Conservation (phyloP, 2,888 invertebrate species). For the Pristionchus mayeri region DNA sequence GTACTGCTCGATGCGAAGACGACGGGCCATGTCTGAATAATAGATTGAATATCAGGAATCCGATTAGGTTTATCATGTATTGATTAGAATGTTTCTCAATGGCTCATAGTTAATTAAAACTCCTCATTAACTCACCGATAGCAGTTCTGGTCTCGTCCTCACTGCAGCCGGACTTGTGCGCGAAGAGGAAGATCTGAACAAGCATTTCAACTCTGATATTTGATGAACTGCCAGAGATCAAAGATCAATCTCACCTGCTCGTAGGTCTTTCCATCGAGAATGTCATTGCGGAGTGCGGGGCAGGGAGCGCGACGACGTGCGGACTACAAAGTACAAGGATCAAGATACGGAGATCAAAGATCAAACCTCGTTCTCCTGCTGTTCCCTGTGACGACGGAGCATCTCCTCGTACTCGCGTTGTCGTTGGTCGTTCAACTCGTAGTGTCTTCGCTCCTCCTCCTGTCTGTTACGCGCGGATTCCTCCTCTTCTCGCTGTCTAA, state of each 20-base stretch:
- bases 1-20: constrained; percentile 18
- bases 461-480: not conserved
- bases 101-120: no score
- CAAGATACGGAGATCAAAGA: not conserved
- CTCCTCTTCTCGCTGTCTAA: not conserved
- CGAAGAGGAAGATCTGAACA: constrained; percentile 44
- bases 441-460: constrained; percentile 20
- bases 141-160: constrained; percentile 16
- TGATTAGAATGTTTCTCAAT: no score
- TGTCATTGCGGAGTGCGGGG: constrained; percentile 19
- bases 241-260: constrained; percentile 15
- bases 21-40: constrained; percentile 40
- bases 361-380: not conserved
- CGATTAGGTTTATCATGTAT: not conserved
- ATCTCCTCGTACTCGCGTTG: constrained; percentile 34
- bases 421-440: constrained; percentile 20
- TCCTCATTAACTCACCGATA: not conserved
- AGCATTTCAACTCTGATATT: not conserved
- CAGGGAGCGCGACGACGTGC: constrained; percentile 37
- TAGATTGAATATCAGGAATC: not conserved
- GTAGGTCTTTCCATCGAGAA: constrained; percentile 27
- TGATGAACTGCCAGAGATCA: not conserved
- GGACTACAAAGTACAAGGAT: not conserved
- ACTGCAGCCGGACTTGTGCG: constrained; percentile 35
- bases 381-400: not conserved